Percentiles rank a stretch among this genome's conserved stretches.
Evolutionary conservation across 2,797 vertebrate species (phyloP).

Genomic region (Enoplosus armatus): DNA sequence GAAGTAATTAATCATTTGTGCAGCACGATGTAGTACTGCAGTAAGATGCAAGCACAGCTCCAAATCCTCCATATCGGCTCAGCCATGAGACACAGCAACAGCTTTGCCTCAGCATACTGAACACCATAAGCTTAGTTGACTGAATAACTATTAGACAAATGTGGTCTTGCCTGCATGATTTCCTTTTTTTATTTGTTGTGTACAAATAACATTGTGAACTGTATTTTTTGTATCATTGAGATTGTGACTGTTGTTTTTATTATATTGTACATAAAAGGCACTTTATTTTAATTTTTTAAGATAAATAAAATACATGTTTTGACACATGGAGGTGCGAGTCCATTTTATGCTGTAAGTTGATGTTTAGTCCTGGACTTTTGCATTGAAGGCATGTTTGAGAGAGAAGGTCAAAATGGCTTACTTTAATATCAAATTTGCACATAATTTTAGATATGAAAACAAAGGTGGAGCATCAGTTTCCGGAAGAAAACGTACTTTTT

Average conservation of each 20-base stretch:
- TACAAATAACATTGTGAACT: slow-evolving; percentile 85
- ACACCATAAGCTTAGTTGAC: slow-evolving; percentile 75
- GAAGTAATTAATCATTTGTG: slow-evolving; percentile 59
- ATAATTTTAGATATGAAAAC: background rate
- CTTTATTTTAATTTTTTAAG: slow-evolving; percentile 88
- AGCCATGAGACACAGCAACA: slow-evolving; percentile 54
- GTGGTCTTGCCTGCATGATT: slow-evolving; percentile 85
- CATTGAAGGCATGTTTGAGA: background rate
- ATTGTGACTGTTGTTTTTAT: slow-evolving; percentile 87
- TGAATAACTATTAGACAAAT: slow-evolving; percentile 82
- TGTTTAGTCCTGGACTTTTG: background rate
- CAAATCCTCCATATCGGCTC: slow-evolving; percentile 49
- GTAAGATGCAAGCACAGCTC: slow-evolving; percentile 60
- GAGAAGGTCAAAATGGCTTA: background rate
- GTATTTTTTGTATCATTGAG: slow-evolving; percentile 87
- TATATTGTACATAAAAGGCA: slow-evolving; percentile 88
- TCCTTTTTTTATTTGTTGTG: slow-evolving; percentile 76
- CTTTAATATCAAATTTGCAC: background rate
- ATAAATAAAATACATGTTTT: slow-evolving; percentile 85
- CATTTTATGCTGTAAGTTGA: background rate
- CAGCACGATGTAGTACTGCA: slow-evolving; percentile 59
- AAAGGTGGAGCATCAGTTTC: background rate
- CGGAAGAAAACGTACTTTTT: background rate
- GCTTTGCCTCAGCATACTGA: slow-evolving; percentile 63
- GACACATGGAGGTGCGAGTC: slow-evolving; percentile 47